Evolutionary conservation across 1,140 invertebrate genomes (phyloP).

Genomic region (Bilobella aurantiaca): DNA sequence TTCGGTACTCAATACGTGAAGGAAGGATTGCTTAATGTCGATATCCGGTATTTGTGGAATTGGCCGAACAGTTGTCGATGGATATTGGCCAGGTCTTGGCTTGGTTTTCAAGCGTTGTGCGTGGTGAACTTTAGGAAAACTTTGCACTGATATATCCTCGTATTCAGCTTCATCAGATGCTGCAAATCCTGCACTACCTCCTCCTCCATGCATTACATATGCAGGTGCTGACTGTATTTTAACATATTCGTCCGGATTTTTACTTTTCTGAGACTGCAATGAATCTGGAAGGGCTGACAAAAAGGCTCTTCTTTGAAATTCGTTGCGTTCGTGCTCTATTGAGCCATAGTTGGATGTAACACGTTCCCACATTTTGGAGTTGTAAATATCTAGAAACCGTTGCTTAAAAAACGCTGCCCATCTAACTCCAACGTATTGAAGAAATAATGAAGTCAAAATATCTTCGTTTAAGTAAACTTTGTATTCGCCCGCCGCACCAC

Average conservation of each 20-base stretch:
- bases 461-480: slow-evolving; percentile 21
- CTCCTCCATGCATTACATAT: background rate
- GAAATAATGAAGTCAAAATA: slow-evolving; percentile 18
- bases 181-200: background rate
- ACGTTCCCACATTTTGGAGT: slow-evolving; percentile 15
- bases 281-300: slow-evolving; percentile 12
- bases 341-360: background rate
- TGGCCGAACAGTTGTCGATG: background rate
- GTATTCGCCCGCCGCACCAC: slow-evolving; percentile 13
- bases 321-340: slow-evolving; percentile 6
- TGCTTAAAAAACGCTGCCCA: slow-evolving; percentile 12
- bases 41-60: background rate
- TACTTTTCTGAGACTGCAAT: slow-evolving; percentile 6
- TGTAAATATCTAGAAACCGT: slow-evolving; percentile 11
- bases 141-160: too few relatives aligned
- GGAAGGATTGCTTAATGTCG: slow-evolving; percentile 16
- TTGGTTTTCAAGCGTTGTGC: background rate
- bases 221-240: background rate
- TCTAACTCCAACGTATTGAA: slow-evolving; percentile 19
- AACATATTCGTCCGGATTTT: slow-evolving; percentile 10
- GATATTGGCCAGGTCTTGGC: background rate
- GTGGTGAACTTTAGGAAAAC: background rate
- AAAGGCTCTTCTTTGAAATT: slow-evolving; percentile 8
- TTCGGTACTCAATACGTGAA: slow-evolving; percentile 18
- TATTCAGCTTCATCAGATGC: background rate